Evolutionary conservation across 2,113 vertebrate genomes (phyloP).

Genomic region (Athene noctua): DNA sequence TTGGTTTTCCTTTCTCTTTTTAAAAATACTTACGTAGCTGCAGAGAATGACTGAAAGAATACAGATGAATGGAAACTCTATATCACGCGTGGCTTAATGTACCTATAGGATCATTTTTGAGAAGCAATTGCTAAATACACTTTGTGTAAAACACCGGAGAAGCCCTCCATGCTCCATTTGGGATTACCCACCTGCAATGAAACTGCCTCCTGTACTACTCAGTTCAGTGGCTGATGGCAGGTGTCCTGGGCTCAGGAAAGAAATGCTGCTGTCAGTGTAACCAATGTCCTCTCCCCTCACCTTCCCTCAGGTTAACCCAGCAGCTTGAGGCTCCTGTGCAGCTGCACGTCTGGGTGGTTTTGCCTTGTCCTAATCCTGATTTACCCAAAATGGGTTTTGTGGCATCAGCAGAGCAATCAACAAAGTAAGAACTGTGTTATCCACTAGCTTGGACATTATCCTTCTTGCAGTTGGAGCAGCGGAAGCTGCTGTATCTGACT

Average conservation of each 20-base stretch:
- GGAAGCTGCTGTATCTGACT: not conserved
- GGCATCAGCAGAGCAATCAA: not conserved
- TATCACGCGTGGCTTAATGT: not conserved
- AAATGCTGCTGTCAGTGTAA: not conserved
- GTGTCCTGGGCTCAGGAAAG: not conserved
- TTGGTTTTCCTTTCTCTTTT: not conserved
- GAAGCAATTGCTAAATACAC: not conserved
- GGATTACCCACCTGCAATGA: not conserved
- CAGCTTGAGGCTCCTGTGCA: not conserved
- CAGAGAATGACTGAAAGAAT: not conserved
- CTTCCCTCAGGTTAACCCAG: not conserved
- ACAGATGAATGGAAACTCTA: not conserved
- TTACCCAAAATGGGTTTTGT: not conserved
- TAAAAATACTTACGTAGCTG: not conserved
- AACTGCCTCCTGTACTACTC: too few species aligned
- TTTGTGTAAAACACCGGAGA: not conserved
- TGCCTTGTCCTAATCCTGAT: not conserved
- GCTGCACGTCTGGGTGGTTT: not conserved
- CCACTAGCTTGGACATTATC: fast-evolving
- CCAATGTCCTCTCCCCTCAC: not conserved
- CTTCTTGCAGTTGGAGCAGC: not conserved
- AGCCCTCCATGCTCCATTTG: not conserved
- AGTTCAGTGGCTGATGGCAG: not conserved
- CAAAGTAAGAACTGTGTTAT: not conserved
- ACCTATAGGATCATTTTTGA: not conserved